Conservation (phyloP, 2,888 invertebrate genomes). For the Plebejus argus region DNA sequence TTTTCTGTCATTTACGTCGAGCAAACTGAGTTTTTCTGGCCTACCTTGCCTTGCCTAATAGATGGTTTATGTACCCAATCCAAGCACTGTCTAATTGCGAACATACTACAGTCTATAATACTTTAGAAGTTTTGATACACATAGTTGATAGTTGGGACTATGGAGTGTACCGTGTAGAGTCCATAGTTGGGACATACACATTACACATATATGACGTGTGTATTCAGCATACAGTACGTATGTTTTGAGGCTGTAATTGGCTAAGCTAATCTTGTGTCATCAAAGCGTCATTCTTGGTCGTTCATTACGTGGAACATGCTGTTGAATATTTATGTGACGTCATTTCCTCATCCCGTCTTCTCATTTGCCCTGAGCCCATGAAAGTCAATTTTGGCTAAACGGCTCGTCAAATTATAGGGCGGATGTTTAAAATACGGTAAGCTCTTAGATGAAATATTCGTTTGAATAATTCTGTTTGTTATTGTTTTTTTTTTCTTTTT, state of each 20-base stretch:
- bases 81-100: too few relatives aligned
- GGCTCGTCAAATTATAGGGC: constrained; percentile 26
- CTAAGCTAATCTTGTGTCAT: constrained; percentile 47
- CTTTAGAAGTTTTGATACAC: too few relatives aligned
- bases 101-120: too few relatives aligned
- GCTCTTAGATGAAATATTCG: background rate
- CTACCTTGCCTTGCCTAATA: too few relatives aligned
- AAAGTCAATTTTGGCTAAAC: constrained; percentile 47
- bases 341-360: constrained; percentile 45
- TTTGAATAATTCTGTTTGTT: constrained; percentile 7
- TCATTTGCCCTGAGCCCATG: constrained; percentile 44
- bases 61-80: too few relatives aligned
- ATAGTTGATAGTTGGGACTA: too few relatives aligned
- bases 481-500: background rate
- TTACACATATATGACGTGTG: too few relatives aligned
- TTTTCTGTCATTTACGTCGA: too few relatives aligned
- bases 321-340: constrained; percentile 62
- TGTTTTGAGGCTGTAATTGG: constrained; percentile 41
- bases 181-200: too few relatives aligned
- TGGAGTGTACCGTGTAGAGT: too few relatives aligned
- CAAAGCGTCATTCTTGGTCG: constrained; percentile 51
- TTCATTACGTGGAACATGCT: constrained; percentile 60
- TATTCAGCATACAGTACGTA: too few relatives aligned
- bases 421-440: constrained; percentile 1
- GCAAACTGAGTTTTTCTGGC: too few relatives aligned